Evolutionary conservation across 1,140 invertebrate genomes (phyloP).

Genomic region (Centruroides sculpturatus): DNA sequence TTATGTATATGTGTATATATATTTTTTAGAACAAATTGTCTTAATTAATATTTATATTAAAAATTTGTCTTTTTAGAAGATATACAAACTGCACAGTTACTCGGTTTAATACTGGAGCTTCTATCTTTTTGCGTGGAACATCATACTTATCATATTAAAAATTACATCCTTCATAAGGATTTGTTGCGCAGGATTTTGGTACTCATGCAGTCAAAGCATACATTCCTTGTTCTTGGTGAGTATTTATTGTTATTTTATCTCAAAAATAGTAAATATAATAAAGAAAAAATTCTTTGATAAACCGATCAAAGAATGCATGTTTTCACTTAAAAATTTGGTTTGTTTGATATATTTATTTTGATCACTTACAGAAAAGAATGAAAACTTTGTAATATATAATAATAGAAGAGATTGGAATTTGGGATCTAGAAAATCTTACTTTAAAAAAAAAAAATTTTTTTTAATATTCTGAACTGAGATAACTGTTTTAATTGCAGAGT

Average conservation of each 20-base stretch:
- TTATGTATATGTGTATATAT: constrained; percentile 1
- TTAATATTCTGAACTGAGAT: too few species aligned
- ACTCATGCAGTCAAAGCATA: constrained; percentile 93
- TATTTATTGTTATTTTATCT: not conserved
- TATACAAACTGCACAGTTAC: constrained; percentile 86
- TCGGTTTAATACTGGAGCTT: constrained; percentile 86
- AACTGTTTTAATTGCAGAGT: too few species aligned
- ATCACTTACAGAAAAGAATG: too few species aligned
- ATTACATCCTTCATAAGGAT: constrained; percentile 94
- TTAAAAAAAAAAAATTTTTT: too few species aligned
- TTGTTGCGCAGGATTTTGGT: constrained; percentile 85
- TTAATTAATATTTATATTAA: not conserved
- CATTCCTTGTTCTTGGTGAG: constrained; percentile 84
- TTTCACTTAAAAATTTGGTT: too few species aligned
- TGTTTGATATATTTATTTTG: too few species aligned
- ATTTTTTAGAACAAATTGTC: not conserved
- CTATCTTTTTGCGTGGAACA: constrained; percentile 99
- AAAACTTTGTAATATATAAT: too few species aligned
- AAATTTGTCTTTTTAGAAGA: constrained; percentile 48
- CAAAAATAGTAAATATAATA: not conserved
- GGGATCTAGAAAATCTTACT: too few species aligned
- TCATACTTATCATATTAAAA: constrained; percentile 97
- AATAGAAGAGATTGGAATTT: too few species aligned
- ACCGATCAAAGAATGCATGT: too few species aligned
- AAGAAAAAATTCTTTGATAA: too few species aligned